Percentiles rank a stretch among this genome's conserved stretches.
These are phyloP conservation scores for Alligator mississippiensis DNA, from an alignment of 2,113 vertebrate genomes.

Conservation along the genomic window DNA sequence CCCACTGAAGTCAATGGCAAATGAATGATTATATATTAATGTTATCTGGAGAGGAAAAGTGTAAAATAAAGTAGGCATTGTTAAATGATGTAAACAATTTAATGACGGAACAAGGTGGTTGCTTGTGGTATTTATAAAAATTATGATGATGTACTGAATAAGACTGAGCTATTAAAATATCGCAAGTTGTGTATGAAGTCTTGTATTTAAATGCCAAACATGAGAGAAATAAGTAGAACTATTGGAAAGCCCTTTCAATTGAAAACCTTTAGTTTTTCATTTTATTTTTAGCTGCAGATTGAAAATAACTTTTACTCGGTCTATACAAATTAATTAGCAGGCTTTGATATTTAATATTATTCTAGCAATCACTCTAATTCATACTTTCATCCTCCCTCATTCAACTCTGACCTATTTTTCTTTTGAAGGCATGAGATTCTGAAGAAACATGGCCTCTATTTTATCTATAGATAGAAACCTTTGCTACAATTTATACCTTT, in stretches of 20 bases:
- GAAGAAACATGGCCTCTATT: background rate
- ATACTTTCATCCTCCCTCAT: rapidly evolving
- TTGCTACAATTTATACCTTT: background rate
- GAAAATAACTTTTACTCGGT: background rate
- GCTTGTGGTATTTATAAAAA: background rate
- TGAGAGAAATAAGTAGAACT: rapidly evolving
- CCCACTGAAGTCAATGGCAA: background rate
- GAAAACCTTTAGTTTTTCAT: background rate
- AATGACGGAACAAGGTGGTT: background rate
- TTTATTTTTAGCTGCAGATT: background rate
- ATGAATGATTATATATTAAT: background rate
- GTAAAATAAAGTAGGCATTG: background rate
- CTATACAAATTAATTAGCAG: rapidly evolving
- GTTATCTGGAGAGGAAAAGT: background rate
- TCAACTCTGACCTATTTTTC: background rate
- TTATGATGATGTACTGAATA: background rate
- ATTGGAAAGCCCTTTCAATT: background rate
- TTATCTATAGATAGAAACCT: rapidly evolving
- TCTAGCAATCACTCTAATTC: background rate
- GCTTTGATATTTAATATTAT: rapidly evolving
- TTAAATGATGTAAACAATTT: background rate
- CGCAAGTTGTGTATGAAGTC: background rate
- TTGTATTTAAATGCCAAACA: background rate
- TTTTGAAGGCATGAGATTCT: background rate
- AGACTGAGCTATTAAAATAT: background rate